These are phyloP conservation scores for Menidia beryllina DNA, from an alignment of 2,113 vertebrate species.

Conservation along the genomic window DNA sequence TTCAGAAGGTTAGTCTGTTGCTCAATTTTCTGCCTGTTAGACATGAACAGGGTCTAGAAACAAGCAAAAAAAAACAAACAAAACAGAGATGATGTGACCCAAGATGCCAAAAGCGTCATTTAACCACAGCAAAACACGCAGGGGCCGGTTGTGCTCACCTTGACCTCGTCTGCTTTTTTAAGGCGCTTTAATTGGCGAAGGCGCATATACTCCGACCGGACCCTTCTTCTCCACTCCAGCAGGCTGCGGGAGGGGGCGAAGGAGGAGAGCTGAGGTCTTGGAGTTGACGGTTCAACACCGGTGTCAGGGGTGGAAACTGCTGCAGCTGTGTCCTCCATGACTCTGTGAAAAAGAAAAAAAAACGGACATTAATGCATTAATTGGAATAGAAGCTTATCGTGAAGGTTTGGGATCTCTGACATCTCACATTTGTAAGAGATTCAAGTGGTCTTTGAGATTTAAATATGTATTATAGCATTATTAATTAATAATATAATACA, in stretches of 20 bases:
- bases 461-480: too few species aligned
- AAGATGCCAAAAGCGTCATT: not conserved
- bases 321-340: conserved; percentile 72
- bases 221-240: conserved; percentile 94
- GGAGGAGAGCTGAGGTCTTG: conserved; percentile 67
- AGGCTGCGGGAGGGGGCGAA: conserved; percentile 81
- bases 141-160: conserved; percentile 78
- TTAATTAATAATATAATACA: not conserved
- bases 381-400: too few species aligned
- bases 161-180: conserved; percentile 91
- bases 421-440: too few species aligned
- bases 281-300: conserved; percentile 34
- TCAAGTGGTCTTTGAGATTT: too few species aligned
- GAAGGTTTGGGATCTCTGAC: too few species aligned
- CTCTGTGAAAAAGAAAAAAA: conserved; percentile 36
- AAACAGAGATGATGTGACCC: conserved; percentile 14
- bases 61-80: conserved; percentile 35
- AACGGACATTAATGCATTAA: not conserved
- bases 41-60: conserved; percentile 89
- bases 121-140: not conserved
- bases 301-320: conserved; percentile 34
- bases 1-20: conserved; percentile 90
- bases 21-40: conserved; percentile 93
- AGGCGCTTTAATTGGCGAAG: conserved; percentile 94
- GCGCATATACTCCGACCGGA: conserved; percentile 97